Base-by-base conservation (phyloP, 2,888 invertebrate species). In the Drosophila nr. medialis region DNA sequence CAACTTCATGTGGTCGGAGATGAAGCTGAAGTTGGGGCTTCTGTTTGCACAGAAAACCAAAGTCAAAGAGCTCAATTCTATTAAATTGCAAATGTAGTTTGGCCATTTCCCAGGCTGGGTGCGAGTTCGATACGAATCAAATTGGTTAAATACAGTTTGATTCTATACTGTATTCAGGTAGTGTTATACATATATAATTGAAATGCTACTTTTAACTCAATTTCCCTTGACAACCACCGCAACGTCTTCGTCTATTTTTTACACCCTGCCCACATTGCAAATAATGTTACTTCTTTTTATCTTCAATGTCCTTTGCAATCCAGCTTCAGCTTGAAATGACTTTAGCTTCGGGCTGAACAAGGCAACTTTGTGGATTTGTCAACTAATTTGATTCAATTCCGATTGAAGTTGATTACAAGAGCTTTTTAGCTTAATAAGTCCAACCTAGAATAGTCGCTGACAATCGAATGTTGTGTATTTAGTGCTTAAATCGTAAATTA, bases 251-350 rank as follows among this genome's bases (percentile, higher is more conserved):
- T 32, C 18, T 32, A n/a, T 21, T 56, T 45, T 30, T 5, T 15
- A 30, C 13, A 27, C 36, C 32, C 32, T 18, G 49, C 11, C 64
- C 38, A 36, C 24, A 62, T 10, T n/a, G 34, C 27, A 34, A 45
- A n/a, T 13, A 62, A 63, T 55, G 1, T 62, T 24, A 36, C 61
- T 54, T 73, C 18, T 61, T 68, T 53, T 32, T 50, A 50, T 64
- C 54, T 34, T 48, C 55, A 36, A 63, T 60, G 89, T 89, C 86
- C 84, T 84, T 84, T 89, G 84, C 87, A 77, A 80, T 59, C 24
- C 59, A 67, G 15, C 27, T 61, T 79, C 62, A n/a, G 58, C 65
- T 65, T 51, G 56, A 77, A 80, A 64, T 64, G 60, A 53, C 55
- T 80, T 18, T 51, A 45, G 68, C 83, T 84, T 53, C 48, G 24